Base-by-base conservation (phyloP, 2,113 vertebrate species). In the Lonchura striata region DNA sequence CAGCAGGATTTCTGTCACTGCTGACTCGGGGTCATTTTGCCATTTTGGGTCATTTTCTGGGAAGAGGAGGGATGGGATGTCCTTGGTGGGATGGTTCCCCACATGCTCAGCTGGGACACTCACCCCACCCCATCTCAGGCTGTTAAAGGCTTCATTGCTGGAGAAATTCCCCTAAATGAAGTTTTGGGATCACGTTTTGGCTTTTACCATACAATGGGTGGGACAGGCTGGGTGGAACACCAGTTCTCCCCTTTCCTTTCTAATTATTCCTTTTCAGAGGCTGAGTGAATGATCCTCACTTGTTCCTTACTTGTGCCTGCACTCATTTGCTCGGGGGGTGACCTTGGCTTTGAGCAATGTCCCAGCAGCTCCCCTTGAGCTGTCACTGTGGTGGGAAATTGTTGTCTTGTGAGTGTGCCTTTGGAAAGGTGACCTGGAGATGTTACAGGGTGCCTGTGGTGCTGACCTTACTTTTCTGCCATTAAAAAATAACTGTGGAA, bases 71-170 rank as follows among this genome's bases (percentile, higher is more conserved):
- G 37, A 41, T 39, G 65, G 42, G 37, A n/a, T 33, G 33, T 7
- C 52, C 52, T 52, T 6, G 2, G 11, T 15, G 59, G 0, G 0
- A 27, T 42, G 19, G 31, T 65, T 33, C 50, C 63, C 50, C 15
- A 0, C 0, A 2, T 5, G 69, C 33, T 52, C 33, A 9, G 3
- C 53, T 10, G 0, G 5, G 76, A 24, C 5, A 1, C 81, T 30
- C 80, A 60, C 46, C 78, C 60, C 37, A 1, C 33, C 33, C 68
- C 76, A 27, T 2, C 7, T 1, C 53, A 24, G 22, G 25, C 2
- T 24, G 17, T 6, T 25, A 9, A 84, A 79, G 28, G 61, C 44
- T 61, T 37, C 6, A 1, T 1, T 49, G 31, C 57, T n/a, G 41
- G 10, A 46, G 68, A 63, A 77, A 41, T 17, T 11, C 35, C 23